Percentiles rank a stretch among this genome's conserved stretches.
phyloP scores from a whole-genome alignment of 1,140 invertebrate genomes.

The Spodoptera litura region DNA sequence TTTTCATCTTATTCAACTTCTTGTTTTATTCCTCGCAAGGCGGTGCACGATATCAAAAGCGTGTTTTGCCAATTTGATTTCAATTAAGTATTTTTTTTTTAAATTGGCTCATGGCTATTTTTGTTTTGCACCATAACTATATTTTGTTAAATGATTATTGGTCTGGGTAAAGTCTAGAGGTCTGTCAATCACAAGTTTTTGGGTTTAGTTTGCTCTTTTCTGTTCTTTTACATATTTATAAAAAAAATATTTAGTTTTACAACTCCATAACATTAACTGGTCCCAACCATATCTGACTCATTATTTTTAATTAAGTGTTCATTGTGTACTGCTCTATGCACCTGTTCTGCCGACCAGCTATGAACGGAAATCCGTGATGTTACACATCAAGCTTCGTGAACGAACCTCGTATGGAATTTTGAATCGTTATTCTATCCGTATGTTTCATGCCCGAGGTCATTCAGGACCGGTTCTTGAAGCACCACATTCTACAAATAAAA shows the following conservation, averaged over 20 bases:
- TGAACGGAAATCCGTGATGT: conserved; percentile 22
- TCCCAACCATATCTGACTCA: too few species aligned
- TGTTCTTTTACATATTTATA: neutral
- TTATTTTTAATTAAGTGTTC: too few species aligned
- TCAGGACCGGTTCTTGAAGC: conserved; percentile 32
- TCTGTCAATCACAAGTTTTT: too few species aligned
- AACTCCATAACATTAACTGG: too few species aligned
- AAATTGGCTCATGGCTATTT: neutral
- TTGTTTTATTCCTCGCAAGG: neutral
- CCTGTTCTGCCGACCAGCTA: conserved; percentile 2
- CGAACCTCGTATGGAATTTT: conserved; percentile 34
- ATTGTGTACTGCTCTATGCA: neutral
- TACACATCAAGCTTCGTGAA: conserved; percentile 38
- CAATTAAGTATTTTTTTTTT: neutral
- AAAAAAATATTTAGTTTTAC: too few species aligned
- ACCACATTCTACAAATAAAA: conserved; percentile 1
- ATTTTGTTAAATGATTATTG: neutral
- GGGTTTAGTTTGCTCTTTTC: neutral
- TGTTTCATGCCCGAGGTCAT: conserved; percentile 44
- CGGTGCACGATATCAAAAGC: conserved; percentile 5
- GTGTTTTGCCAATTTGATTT: neutral
- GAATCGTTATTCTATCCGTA: conserved; percentile 45
- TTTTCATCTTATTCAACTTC: conserved; percentile 11
- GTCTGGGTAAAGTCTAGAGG: too few species aligned
- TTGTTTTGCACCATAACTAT: neutral